A percentile compares a stretch with the other conserved stretches of the same genome.
phyloP scores from a whole-genome alignment of 2,888 invertebrate species.

The Synanthedon formicaeformis region DNA sequence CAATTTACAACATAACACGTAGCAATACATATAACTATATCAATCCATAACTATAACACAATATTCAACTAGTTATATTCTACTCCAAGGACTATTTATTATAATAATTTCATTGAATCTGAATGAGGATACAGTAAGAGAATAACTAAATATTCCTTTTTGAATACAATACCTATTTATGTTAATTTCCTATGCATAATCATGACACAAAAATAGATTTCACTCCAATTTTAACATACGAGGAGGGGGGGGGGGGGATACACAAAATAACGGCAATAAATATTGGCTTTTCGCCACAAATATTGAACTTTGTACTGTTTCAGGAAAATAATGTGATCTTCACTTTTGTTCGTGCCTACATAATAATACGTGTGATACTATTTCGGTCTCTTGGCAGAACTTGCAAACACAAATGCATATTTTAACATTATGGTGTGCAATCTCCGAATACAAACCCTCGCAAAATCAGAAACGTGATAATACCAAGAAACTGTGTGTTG shows the following conservation, averaged over 20 bases:
- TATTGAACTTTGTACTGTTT: constrained; percentile 62
- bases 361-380: constrained; percentile 32
- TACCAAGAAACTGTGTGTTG: too few species aligned
- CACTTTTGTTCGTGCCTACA: constrained; percentile 32
- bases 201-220: not conserved
- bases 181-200: too few species aligned
- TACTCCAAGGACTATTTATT: too few species aligned
- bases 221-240: not conserved
- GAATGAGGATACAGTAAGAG: too few species aligned
- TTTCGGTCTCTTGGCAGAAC: constrained; percentile 49
- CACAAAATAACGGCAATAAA: constrained; percentile 10
- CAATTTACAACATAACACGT: too few species aligned
- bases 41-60: too few species aligned
- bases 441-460: not conserved
- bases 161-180: too few species aligned
- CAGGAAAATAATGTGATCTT: constrained; percentile 47
- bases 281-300: constrained; percentile 53
- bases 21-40: too few species aligned
- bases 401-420: not conserved
- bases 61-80: too few species aligned
- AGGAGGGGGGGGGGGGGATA: not conserved
- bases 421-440: not conserved
- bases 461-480: not conserved
- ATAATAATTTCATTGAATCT: too few species aligned
- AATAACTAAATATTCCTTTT: too few species aligned